Evolutionary conservation across 2,888 invertebrate genomes (phyloP).

Genomic region (Orchesellides sinensis): DNA sequence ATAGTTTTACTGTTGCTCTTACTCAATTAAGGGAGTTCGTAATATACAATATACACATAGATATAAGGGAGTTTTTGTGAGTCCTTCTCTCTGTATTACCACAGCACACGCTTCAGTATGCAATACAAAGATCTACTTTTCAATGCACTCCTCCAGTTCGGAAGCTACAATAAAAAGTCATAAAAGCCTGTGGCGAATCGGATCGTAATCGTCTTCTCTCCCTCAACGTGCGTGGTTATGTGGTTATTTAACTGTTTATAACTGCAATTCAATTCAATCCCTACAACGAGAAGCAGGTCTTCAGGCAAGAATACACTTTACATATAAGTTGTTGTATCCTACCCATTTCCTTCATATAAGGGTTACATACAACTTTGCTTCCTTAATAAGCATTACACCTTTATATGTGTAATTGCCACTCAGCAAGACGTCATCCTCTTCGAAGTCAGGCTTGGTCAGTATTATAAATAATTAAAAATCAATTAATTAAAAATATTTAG

Average conservation of each 20-base stretch:
- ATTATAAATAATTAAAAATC: conserved; percentile 33
- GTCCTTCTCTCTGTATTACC: conserved; percentile 3
- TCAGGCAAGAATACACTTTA: conserved; percentile 2
- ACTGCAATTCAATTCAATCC: conserved; percentile 58
- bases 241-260: conserved; percentile 59
- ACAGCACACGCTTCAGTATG: neutral
- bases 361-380: neutral
- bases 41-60: neutral
- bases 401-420: neutral
- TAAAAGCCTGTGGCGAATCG: conserved; percentile 66
- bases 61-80: neutral
- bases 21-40: neutral
- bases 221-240: conserved; percentile 35
- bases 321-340: too few relatives aligned
- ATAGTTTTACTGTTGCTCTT: neutral
- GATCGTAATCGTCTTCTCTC: conserved; percentile 60
- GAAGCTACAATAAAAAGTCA: conserved; percentile 66
- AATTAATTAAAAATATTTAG: too few relatives aligned
- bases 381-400: neutral
- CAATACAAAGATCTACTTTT: neutral
- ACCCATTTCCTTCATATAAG: neutral
- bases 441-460: conserved; percentile 49
- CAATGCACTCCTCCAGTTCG: conserved; percentile 37
- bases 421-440: neutral
- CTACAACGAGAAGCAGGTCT: conserved; percentile 27